These are phyloP conservation scores for Leptestheria dahalacensis DNA, from an alignment of 1,140 invertebrate genomes.

Conservation along the genomic window DNA sequence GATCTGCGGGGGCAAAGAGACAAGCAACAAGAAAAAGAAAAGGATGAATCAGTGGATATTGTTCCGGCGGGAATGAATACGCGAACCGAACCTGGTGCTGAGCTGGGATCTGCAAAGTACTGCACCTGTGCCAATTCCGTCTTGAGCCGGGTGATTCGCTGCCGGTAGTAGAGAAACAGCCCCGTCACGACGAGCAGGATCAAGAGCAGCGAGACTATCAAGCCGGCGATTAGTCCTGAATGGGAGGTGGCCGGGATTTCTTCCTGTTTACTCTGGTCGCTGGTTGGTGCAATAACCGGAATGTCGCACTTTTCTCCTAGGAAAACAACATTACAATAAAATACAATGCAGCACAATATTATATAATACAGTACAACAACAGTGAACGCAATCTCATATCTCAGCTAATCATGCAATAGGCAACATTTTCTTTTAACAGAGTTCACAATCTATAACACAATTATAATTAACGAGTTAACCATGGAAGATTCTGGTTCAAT, in stretches of 20 bases:
- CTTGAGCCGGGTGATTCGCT: slow-evolving; percentile 60
- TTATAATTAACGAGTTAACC: no score
- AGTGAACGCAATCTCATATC: no score
- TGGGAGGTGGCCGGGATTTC: slow-evolving; percentile 15
- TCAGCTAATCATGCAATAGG: no score
- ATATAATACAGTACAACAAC: no score
- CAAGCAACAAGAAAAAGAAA: not conserved
- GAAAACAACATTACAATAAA: slow-evolving; percentile 26
- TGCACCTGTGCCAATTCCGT: slow-evolving; percentile 73
- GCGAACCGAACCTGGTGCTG: slow-evolving; percentile 37
- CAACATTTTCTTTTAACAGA: no score
- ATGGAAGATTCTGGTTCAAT: no score
- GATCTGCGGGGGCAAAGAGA: slow-evolving; percentile 38
- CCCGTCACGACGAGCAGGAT: slow-evolving; percentile 45
- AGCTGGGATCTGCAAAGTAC: slow-evolving; percentile 63
- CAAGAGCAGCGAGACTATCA: slow-evolving; percentile 42
- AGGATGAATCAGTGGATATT: not conserved
- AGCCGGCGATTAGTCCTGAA: slow-evolving; percentile 41
- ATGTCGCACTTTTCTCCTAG: slow-evolving; percentile 36
- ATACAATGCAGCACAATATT: no score
- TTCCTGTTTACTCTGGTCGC: slow-evolving; percentile 1
- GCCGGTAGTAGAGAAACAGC: slow-evolving; percentile 55
- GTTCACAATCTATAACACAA: no score
- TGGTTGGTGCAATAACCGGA: slow-evolving; percentile 11
- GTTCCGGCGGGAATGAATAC: no score